Percentiles rank a stretch among this genome's conserved stretches.
phyloP scores from a whole-genome alignment of 1,140 invertebrate genomes.

The Diuraphis noxia region DNA sequence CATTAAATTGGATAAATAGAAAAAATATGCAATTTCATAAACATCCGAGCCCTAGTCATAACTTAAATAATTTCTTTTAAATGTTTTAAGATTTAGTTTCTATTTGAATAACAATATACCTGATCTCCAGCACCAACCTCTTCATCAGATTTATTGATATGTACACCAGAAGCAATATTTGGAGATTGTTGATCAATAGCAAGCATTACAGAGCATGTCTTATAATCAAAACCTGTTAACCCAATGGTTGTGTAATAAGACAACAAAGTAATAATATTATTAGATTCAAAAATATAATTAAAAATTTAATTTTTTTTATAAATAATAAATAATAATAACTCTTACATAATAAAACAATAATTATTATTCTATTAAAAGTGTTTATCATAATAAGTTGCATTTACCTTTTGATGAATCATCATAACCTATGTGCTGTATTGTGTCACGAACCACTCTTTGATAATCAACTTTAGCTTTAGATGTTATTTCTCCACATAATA shows the following conservation, averaged over 20 bases:
- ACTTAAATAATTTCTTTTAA: too few species aligned
- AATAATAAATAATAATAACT: too few species aligned
- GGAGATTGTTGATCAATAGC: slow-evolving; percentile 97
- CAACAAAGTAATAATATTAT: not conserved
- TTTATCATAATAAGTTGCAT: slow-evolving; percentile 54
- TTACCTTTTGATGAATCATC: slow-evolving; percentile 94
- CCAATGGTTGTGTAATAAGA: not conserved
- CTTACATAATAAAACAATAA: too few species aligned
- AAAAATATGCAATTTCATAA: too few species aligned
- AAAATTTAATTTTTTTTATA: too few species aligned
- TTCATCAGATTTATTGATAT: slow-evolving; percentile 90
- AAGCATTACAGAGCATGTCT: slow-evolving; percentile 96
- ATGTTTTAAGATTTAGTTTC: too few species aligned
- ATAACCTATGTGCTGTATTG: slow-evolving; percentile 96
- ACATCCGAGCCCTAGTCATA: too few species aligned
- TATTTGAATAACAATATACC: slow-evolving; percentile 65
- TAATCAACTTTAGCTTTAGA: slow-evolving; percentile 94
- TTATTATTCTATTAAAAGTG: not conserved
- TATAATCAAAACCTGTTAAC: slow-evolving; percentile 84
- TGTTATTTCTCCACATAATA: slow-evolving; percentile 85
- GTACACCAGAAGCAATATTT: slow-evolving; percentile 97
- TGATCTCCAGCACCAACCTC: slow-evolving; percentile 99
- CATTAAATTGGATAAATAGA: too few species aligned
- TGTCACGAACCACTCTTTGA: slow-evolving; percentile 92
- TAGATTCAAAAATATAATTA: slow-evolving; percentile 23